These are phyloP conservation scores for Rostratula benghalensis DNA, from an alignment of 2,113 vertebrate species.

Conservation along the genomic window DNA sequence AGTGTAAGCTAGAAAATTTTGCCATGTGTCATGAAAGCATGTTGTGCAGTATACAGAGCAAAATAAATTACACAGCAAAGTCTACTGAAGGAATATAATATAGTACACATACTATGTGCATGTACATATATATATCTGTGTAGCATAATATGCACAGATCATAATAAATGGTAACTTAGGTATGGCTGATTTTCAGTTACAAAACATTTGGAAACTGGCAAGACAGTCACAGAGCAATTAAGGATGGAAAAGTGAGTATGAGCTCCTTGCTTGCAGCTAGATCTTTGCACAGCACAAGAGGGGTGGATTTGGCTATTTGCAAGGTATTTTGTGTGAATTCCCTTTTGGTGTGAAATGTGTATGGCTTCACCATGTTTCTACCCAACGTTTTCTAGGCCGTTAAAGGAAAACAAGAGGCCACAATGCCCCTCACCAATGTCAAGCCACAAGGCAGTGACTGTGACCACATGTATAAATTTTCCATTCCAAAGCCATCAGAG, in stretches of 20 bases:
- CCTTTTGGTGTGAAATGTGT: not conserved
- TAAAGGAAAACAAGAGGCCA: not conserved
- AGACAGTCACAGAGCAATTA: not conserved
- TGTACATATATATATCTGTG: not conserved
- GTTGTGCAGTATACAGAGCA: not conserved
- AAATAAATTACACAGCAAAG: not conserved
- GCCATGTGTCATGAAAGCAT: not conserved
- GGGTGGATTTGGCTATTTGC: not conserved
- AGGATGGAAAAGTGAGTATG: not conserved
- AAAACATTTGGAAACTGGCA: not conserved
- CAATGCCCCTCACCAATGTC: fast-evolving
- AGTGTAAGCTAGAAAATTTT: not conserved
- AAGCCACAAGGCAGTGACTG: not conserved
- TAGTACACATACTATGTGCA: not conserved
- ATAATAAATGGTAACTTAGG: not conserved
- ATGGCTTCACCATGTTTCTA: not conserved
- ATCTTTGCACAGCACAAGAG: not conserved
- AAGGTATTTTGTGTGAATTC: not conserved
- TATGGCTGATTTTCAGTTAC: not conserved
- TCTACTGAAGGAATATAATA: not conserved
- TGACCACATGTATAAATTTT: not conserved
- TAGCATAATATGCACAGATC: not conserved
- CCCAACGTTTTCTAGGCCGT: not conserved
- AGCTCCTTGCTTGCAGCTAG: not conserved
- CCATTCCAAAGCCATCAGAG: not conserved